phyloP scores from a whole-genome alignment of 2,888 invertebrate genomes.

The Eupithecia centaureata region DNA sequence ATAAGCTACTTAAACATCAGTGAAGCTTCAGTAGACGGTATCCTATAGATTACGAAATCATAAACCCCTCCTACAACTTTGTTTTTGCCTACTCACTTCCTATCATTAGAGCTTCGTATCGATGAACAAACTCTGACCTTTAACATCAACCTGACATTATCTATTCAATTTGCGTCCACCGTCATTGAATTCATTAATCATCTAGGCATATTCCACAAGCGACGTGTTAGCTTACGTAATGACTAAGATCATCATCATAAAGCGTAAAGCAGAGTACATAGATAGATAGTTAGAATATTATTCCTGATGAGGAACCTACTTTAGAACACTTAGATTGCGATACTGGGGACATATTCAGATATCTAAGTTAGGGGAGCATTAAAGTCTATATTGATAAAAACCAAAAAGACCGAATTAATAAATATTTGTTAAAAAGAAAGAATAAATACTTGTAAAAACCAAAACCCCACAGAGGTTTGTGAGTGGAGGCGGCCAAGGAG shows the following conservation, averaged over 20 bases:
- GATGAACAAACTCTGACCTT: constrained; percentile 53
- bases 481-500: no score
- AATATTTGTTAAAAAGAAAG: no score
- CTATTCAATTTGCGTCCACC: constrained; percentile 54
- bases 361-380: background rate
- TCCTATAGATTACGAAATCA: constrained; percentile 26
- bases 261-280: background rate
- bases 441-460: no score
- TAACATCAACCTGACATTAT: constrained; percentile 53
- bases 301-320: background rate
- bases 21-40: background rate
- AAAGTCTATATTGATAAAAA: no score
- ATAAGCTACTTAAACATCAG: background rate
- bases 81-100: constrained; percentile 44
- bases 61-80: constrained; percentile 33
- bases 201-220: constrained; percentile 48
- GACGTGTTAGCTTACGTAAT: constrained; percentile 7
- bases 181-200: constrained; percentile 58
- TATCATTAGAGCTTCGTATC: constrained; percentile 48
- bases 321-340: background rate
- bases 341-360: background rate
- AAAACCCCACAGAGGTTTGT: no score
- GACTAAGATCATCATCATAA: background rate
- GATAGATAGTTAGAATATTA: background rate
- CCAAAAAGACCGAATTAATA: no score